These are phyloP conservation scores for Drosophila kurseongensis DNA, from an alignment of 1,140 invertebrate species.

Conservation along the genomic window DNA sequence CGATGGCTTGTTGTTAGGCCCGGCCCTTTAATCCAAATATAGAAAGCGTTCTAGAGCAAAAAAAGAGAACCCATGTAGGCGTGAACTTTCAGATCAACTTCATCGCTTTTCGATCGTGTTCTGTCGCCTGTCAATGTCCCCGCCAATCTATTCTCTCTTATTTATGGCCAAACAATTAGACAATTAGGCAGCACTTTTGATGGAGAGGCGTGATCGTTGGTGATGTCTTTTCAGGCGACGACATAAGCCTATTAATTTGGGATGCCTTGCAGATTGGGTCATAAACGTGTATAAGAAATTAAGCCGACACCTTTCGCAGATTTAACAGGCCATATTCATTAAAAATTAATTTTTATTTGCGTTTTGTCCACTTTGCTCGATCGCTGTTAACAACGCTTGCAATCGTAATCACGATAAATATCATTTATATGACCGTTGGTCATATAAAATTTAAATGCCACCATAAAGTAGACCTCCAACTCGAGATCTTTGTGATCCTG, in stretches of 20 bases:
- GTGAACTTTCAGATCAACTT: slow-evolving; percentile 35
- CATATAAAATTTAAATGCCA: slow-evolving; percentile 40
- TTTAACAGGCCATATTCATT: slow-evolving; percentile 39
- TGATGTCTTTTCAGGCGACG: slow-evolving; percentile 39
- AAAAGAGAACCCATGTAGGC: slow-evolving; percentile 31
- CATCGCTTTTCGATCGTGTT: slow-evolving; percentile 20
- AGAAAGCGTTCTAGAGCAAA: slow-evolving; percentile 17
- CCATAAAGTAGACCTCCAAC: slow-evolving; percentile 47
- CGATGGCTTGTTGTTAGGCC: not conserved
- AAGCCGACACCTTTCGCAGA: slow-evolving; percentile 39
- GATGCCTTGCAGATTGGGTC: slow-evolving; percentile 29
- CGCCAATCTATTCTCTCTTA: slow-evolving; percentile 40
- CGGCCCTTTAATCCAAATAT: slow-evolving; percentile 10
- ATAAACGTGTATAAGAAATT: slow-evolving; percentile 26
- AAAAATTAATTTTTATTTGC: slow-evolving; percentile 50
- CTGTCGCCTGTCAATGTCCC: slow-evolving; percentile 55
- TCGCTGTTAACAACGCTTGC: slow-evolving; percentile 29
- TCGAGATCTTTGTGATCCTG: slow-evolving; percentile 21
- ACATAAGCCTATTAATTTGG: slow-evolving; percentile 66
- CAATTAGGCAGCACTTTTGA: slow-evolving; percentile 58
- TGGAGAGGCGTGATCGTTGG: slow-evolving; percentile 41
- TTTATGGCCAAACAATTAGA: slow-evolving; percentile 68
- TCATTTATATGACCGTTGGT: slow-evolving; percentile 43
- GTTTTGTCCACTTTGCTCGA: slow-evolving; percentile 33
- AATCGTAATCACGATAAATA: slow-evolving; percentile 28